Conservation (phyloP, 2,797 vertebrate species). For the Glossophaga mutica region DNA sequence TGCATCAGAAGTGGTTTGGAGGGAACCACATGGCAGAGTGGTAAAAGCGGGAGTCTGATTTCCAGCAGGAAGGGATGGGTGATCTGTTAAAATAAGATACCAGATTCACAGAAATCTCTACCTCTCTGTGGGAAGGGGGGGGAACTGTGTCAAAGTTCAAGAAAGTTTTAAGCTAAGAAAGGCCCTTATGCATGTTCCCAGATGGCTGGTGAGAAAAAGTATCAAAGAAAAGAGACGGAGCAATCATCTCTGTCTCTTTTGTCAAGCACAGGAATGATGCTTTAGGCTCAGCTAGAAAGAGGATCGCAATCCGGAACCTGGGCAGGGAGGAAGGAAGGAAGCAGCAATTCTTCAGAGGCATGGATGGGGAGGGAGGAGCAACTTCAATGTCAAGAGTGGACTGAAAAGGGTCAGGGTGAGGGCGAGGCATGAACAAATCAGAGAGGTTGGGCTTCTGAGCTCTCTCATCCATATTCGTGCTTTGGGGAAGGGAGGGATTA, state of each 20-base stretch:
- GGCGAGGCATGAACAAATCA: background rate
- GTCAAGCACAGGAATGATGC: too few species aligned
- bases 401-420: background rate
- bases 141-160: background rate
- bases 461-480: fast-evolving
- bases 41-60: background rate
- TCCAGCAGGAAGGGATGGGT: background rate
- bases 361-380: background rate
- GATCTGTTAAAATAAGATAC: background rate
- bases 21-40: background rate
- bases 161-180: background rate
- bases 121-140: background rate
- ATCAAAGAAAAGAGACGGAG: background rate
- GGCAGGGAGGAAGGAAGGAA: background rate
- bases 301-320: fast-evolving
- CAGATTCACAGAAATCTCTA: background rate
- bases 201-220: background rate
- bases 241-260: background rate
- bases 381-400: background rate
- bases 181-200: fast-evolving
- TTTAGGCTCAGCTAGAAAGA: background rate
- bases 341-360: background rate
- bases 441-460: background rate
- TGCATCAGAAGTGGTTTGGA: background rate
- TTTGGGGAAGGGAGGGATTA: background rate